Evolutionary conservation across 2,797 vertebrate species (phyloP).

Genomic region (Carduelis carduelis): DNA sequence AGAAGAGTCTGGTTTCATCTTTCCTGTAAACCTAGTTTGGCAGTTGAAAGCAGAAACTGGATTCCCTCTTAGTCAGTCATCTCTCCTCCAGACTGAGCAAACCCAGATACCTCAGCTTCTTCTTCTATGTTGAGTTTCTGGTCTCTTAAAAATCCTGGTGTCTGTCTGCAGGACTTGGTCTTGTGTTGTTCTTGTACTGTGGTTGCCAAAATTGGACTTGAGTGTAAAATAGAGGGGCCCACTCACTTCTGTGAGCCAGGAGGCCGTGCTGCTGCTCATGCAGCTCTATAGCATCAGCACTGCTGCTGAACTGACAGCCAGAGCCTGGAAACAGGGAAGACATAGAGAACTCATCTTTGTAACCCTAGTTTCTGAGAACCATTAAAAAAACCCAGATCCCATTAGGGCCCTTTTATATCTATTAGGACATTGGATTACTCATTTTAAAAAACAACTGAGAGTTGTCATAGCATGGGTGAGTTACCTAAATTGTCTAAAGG

Average conservation of each 20-base stretch:
- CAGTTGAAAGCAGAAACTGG: background rate
- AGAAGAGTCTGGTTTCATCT: background rate
- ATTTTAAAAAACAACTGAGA: background rate
- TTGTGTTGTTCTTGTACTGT: background rate
- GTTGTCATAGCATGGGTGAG: background rate
- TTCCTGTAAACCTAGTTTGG: background rate
- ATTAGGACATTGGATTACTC: background rate
- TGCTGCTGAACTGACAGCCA: background rate
- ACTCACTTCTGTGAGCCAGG: background rate
- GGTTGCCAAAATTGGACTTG: background rate
- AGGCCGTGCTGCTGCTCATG: background rate
- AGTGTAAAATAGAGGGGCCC: fast-evolving
- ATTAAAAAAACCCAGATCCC: background rate
- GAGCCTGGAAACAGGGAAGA: background rate
- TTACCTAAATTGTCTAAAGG: background rate
- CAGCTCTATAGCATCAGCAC: background rate
- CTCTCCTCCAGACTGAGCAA: background rate
- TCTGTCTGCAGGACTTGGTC: background rate
- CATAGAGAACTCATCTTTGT: background rate
- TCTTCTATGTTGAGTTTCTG: background rate
- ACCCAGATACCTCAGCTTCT: background rate
- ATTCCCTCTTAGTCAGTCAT: background rate
- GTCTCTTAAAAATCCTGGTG: background rate
- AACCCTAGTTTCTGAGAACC: background rate
- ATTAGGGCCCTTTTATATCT: background rate